Evolutionary conservation across 2,797 vertebrate genomes (phyloP).

Genomic region (Nyctibius grandis): DNA sequence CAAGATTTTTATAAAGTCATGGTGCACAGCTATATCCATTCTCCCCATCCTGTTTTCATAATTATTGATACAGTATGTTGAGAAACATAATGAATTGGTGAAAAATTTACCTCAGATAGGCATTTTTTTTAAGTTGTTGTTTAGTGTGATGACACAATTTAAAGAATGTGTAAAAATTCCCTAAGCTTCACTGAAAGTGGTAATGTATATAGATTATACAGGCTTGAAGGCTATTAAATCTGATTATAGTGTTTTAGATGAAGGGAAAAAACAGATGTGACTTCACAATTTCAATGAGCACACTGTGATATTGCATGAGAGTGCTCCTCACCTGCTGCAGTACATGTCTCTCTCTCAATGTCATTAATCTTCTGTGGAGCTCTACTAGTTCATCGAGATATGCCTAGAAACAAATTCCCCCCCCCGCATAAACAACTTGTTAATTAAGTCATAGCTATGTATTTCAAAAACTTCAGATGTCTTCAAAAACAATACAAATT

Average conservation of each 20-base stretch:
- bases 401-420: constrained; percentile 77
- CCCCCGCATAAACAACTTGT: constrained; percentile 27
- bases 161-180: background rate
- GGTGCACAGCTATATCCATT: background rate
- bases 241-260: background rate
- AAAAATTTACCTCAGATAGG: background rate
- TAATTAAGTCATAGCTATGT: background rate
- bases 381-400: constrained; percentile 97
- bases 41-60: background rate
- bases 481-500: background rate
- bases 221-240: background rate
- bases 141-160: background rate
- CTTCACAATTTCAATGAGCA: background rate
- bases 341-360: constrained; percentile 86
- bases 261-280: background rate
- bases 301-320: background rate
- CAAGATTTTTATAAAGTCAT: background rate
- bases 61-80: background rate
- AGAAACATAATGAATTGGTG: background rate
- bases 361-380: constrained; percentile 96
- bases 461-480: background rate
- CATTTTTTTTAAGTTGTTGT: background rate
- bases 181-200: background rate
- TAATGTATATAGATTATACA: background rate
- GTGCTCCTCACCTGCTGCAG: constrained; percentile 82